Evolutionary conservation across 1,140 invertebrate genomes (phyloP).

Genomic region (Heterodera schachtii): DNA sequence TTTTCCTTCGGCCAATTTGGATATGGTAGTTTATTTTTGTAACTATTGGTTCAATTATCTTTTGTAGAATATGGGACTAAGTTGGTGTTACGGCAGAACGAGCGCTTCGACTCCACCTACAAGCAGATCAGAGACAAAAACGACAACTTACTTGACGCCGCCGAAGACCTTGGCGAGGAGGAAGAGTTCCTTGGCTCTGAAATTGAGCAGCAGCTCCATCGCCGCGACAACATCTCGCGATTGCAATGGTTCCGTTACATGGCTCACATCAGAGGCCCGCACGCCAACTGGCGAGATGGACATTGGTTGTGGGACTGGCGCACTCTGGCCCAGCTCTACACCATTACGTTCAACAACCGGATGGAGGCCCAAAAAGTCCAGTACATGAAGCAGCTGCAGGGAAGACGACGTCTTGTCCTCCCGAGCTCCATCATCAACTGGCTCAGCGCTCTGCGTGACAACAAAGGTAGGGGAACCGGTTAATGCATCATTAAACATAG

Average conservation of each 20-base stretch:
- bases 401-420: background rate
- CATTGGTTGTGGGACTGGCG: slow-evolving; percentile 1
- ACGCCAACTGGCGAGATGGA: background rate
- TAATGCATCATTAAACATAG: too few relatives aligned
- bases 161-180: slow-evolving; percentile 7
- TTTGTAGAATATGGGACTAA: background rate
- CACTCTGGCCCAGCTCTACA: background rate
- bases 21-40: background rate
- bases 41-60: background rate
- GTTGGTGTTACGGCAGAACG: background rate
- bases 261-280: background rate
- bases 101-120: background rate
- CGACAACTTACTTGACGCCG: background rate
- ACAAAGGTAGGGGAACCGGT: slow-evolving; percentile 5
- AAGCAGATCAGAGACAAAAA: background rate
- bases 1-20: background rate
- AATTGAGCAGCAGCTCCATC: background rate
- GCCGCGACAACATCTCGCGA: background rate
- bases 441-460: background rate
- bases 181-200: background rate
- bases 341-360: background rate
- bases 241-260: background rate
- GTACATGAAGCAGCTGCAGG: background rate
- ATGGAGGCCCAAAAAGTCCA: background rate
- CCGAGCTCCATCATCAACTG: background rate